Conservation (phyloP, 2,888 invertebrate species). For the Phortica okadai region DNA sequence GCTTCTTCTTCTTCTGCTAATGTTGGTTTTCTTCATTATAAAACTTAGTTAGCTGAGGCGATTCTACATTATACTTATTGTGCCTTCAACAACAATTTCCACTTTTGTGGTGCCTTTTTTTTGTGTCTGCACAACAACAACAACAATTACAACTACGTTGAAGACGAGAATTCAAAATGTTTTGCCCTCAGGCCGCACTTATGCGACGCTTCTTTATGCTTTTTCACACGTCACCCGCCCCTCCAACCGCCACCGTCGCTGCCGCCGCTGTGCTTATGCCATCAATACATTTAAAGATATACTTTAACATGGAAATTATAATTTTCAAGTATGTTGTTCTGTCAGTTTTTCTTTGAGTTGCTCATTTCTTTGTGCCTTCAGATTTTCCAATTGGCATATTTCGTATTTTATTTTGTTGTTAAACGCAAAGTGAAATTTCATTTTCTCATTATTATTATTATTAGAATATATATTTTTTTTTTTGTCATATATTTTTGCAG, state of each 20-base stretch:
- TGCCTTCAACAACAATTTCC: no score
- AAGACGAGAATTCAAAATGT: no score
- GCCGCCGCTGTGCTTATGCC: not conserved
- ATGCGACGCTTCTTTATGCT: constrained; percentile 38
- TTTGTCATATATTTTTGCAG: not conserved
- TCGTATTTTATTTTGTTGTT: not conserved
- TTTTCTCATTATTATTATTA: not conserved
- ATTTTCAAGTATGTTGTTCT: constrained; percentile 50
- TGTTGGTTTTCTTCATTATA: no score
- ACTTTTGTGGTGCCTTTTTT: no score
- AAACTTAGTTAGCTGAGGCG: no score
- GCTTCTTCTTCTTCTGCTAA: no score
- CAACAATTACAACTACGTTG: no score
- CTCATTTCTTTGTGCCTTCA: no score
- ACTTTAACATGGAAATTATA: constrained; percentile 69
- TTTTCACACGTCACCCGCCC: constrained; percentile 40
- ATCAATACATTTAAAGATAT: constrained; percentile 46
- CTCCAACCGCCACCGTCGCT: not conserved
- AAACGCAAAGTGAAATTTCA: not conserved
- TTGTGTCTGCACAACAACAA: no score
- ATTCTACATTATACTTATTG: no score
- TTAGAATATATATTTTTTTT: not conserved
- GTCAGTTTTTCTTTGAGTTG: not conserved
- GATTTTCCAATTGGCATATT: not conserved
- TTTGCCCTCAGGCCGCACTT: no score